A percentile compares a stretch with the other conserved stretches of the same genome.
Evolutionary conservation across 2,888 invertebrate genomes (phyloP).

Genomic region (Sicus ferrugineus): DNA sequence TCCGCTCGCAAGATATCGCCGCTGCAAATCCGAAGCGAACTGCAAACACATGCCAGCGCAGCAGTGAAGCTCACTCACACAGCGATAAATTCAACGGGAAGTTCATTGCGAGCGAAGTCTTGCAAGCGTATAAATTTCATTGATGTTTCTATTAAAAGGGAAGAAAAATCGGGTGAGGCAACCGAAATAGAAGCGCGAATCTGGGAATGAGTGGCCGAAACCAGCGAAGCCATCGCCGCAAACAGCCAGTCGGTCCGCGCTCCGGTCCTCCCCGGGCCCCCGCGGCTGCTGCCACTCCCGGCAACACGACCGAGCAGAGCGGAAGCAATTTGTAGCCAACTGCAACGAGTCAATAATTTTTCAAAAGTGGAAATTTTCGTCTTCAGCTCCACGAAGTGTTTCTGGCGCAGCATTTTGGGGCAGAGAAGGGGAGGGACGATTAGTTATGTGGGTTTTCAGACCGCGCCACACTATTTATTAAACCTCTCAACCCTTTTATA

Average conservation of each 20-base stretch:
- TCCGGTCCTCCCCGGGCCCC: slow-evolving; percentile 6
- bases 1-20: slow-evolving; percentile 24
- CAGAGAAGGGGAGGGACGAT: no score
- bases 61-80: neutral
- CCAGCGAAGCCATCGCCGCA: slow-evolving; percentile 2
- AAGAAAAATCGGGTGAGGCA: neutral
- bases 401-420: neutral
- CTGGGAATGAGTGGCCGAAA: neutral
- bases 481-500: slow-evolving; percentile 24
- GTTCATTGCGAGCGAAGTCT: slow-evolving; percentile 42
- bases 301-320: slow-evolving; percentile 37
- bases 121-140: slow-evolving; percentile 57
- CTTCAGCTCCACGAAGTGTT: slow-evolving; percentile 4
- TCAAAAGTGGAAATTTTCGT: slow-evolving; percentile 27
- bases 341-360: slow-evolving; percentile 44
- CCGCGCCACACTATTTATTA: slow-evolving; percentile 15
- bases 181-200: slow-evolving; percentile 9
- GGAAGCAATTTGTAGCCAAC: slow-evolving; percentile 58
- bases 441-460: neutral
- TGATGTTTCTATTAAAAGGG: slow-evolving; percentile 57
- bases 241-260: slow-evolving; percentile 4
- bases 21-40: slow-evolving; percentile 22
- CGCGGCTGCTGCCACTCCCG: neutral
- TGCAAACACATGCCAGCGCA: neutral
- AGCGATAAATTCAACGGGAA: slow-evolving; percentile 23